These are phyloP conservation scores for Theonella swinhoei DNA, from an alignment of 37 sponge, comb jelly and placozoan genomes.

Conservation along the genomic window DNA sequence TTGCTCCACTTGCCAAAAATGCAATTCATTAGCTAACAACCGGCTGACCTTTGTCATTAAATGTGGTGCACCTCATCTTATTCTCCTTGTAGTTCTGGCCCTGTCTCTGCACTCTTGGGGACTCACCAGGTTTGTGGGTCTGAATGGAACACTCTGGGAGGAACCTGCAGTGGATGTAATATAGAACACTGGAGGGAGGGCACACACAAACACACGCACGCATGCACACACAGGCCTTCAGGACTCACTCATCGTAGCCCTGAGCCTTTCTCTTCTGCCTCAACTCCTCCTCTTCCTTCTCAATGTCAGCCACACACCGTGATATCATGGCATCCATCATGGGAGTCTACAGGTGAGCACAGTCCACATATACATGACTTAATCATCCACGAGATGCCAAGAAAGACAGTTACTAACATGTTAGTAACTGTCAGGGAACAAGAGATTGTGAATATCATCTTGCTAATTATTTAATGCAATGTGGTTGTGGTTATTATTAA, in stretches of 20 bases:
- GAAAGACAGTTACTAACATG: too few relatives aligned
- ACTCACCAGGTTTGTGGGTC: background rate
- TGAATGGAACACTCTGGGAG: slow-evolving; percentile 13
- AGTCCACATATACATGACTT: background rate
- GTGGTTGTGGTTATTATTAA: too few relatives aligned
- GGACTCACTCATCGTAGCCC: slow-evolving; percentile 40
- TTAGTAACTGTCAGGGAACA: too few relatives aligned
- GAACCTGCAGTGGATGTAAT: slow-evolving; percentile 16
- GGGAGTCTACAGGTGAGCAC: slow-evolving; percentile 54
- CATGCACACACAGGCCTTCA: background rate
- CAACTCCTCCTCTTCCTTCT: slow-evolving; percentile 48
- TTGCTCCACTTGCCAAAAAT: too few relatives aligned
- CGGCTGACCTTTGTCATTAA: background rate
- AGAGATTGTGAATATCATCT: too few relatives aligned
- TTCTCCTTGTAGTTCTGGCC: slow-evolving; percentile 49
- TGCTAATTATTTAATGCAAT: too few relatives aligned
- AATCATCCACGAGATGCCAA: too few relatives aligned
- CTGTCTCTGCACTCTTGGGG: slow-evolving; percentile 11
- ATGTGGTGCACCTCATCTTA: slow-evolving; percentile 31
- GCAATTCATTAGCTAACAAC: too few relatives aligned
- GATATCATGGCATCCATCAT: slow-evolving; percentile 92
- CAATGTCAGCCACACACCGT: slow-evolving; percentile 63
- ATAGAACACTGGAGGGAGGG: background rate
- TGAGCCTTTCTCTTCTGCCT: slow-evolving; percentile 29
- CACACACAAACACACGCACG: background rate